These are phyloP conservation scores for Chondrilla cf. caribensis DNA, from an alignment of 37 sponge, comb jelly and placozoan species.

Conservation along the genomic window DNA sequence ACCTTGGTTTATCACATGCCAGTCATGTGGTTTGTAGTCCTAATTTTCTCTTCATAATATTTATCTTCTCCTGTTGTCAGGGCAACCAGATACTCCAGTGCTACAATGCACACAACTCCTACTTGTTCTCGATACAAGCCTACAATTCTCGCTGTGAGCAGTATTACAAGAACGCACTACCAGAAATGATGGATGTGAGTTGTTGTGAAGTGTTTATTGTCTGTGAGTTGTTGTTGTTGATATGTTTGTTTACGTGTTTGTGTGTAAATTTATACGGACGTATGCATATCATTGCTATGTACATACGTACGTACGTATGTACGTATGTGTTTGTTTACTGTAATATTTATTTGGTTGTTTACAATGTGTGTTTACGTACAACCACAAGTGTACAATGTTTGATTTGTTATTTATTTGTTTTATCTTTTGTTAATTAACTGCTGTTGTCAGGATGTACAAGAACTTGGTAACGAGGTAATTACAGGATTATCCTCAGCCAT, in stretches of 20 bases:
- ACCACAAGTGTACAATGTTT: too few relatives aligned
- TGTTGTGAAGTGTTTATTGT: neutral
- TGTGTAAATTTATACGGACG: too few relatives aligned
- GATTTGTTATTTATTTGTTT: too few relatives aligned
- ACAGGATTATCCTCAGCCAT: too few relatives aligned
- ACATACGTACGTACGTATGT: constrained; percentile 6
- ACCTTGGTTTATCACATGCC: neutral
- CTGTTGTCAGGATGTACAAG: too few relatives aligned
- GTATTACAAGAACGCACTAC: constrained; percentile 40
- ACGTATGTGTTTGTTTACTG: neutral
- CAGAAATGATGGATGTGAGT: constrained; percentile 29
- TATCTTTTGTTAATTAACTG: too few relatives aligned
- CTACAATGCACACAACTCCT: constrained; percentile 76
- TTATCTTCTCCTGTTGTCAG: constrained; percentile 5
- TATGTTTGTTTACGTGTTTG: too few relatives aligned
- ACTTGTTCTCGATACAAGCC: constrained; percentile 35
- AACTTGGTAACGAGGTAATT: too few relatives aligned
- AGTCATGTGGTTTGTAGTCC: too few relatives aligned
- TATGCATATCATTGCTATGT: too few relatives aligned
- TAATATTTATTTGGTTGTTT: neutral
- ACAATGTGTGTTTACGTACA: neutral
- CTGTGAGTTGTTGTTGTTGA: too few relatives aligned
- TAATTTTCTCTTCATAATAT: neutral
- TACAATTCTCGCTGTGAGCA: constrained; percentile 48
- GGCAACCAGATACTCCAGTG: constrained; percentile 53